These are phyloP conservation scores for Cephus pygmeus DNA, from an alignment of 2,888 invertebrate genomes.

Conservation along the genomic window DNA sequence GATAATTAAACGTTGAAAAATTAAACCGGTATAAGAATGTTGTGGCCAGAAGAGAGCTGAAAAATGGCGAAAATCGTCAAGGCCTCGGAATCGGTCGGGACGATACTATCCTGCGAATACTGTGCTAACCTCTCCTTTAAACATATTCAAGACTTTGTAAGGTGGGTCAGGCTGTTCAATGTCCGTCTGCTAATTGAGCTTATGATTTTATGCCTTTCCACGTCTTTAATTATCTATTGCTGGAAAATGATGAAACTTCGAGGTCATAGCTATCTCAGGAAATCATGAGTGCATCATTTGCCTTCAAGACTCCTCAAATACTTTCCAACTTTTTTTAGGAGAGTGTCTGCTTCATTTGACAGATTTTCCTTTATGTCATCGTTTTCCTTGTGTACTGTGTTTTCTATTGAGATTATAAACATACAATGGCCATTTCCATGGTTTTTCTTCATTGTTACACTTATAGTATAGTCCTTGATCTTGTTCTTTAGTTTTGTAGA, in stretches of 20 bases:
- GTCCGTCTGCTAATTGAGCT: neutral
- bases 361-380: neutral
- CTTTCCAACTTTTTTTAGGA: neutral
- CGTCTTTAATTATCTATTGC: neutral
- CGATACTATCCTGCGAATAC: conserved; percentile 56
- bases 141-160: conserved; percentile 60
- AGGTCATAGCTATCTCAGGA: neutral
- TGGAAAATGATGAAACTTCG: neutral
- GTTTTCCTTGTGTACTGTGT: neutral
- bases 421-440: neutral
- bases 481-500: neutral
- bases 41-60: conserved; percentile 33
- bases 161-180: conserved; percentile 45
- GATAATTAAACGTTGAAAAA: neutral
- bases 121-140: conserved; percentile 62
- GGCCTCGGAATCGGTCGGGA: conserved; percentile 43
- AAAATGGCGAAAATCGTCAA: conserved; percentile 61
- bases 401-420: neutral
- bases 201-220: neutral
- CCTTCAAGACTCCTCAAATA: neutral
- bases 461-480: neutral
- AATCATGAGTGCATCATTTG: neutral
- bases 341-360: neutral
- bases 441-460: neutral
- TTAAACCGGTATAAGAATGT: conserved; percentile 32